Conservation (phyloP, 2,113 vertebrate genomes). For the Cololabis saira region DNA sequence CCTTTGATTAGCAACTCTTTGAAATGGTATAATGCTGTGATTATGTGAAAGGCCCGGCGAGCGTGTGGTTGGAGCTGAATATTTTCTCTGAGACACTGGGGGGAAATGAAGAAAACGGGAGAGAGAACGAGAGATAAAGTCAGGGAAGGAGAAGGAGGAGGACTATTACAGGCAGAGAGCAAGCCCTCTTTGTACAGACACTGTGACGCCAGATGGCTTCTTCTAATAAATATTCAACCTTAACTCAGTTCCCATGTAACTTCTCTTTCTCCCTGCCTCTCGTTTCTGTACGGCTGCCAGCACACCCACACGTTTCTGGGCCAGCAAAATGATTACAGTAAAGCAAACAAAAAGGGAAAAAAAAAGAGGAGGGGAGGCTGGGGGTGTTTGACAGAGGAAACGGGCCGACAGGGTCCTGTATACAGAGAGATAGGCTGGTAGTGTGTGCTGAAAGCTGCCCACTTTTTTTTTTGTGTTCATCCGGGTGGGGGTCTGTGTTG, state of each 20-base stretch:
- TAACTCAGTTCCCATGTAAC: slow-evolving; percentile 99
- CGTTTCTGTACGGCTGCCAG: slow-evolving; percentile 95
- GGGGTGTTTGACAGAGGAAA: slow-evolving; percentile 94
- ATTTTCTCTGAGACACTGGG: slow-evolving; percentile 71
- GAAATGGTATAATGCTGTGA: slow-evolving; percentile 77
- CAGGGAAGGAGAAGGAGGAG: slow-evolving; percentile 74
- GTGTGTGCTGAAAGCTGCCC: slow-evolving; percentile 84
- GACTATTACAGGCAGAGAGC: slow-evolving; percentile 91
- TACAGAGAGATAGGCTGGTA: slow-evolving; percentile 89
- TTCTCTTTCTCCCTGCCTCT: slow-evolving; percentile 82
- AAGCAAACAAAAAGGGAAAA: slow-evolving; percentile 90
- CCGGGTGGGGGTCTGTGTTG: slow-evolving; percentile 73
- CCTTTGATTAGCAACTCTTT: slow-evolving; percentile 76
- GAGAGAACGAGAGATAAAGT: slow-evolving; percentile 70
- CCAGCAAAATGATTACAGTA: slow-evolving; percentile 98
- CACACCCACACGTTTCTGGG: slow-evolving; percentile 98
- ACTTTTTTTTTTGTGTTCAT: slow-evolving; percentile 56
- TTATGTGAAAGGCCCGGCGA: slow-evolving; percentile 75
- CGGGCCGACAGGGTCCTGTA: slow-evolving; percentile 93
- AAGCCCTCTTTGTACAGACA: slow-evolving; percentile 95
- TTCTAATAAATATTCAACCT: slow-evolving; percentile 99
- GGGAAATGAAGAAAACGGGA: slow-evolving; percentile 79
- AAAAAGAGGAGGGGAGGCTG: slow-evolving; percentile 46
- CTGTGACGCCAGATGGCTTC: slow-evolving; percentile 99
- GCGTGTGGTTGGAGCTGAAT: slow-evolving; percentile 72